Percentiles rank a stretch among this genome's conserved stretches.
Conservation (phyloP, 2,797 vertebrate species). For the Falco berigora region DNA sequence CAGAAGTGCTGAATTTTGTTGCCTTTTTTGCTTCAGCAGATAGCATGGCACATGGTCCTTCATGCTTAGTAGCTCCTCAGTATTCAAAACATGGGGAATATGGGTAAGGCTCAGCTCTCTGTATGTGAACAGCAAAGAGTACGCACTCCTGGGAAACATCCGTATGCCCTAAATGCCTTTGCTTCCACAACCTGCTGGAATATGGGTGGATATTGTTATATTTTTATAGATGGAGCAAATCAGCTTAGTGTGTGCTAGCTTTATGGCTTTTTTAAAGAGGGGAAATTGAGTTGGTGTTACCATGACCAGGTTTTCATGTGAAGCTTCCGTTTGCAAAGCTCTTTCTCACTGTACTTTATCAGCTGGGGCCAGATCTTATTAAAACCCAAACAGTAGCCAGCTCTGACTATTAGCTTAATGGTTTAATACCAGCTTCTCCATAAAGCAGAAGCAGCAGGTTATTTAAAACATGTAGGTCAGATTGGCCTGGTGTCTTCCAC, state of each 20-base stretch:
- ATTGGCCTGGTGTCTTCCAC: not conserved
- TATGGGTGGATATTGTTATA: not conserved
- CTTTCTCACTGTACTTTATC: not conserved
- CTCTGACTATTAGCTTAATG: constrained; percentile 25
- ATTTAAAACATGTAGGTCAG: constrained; percentile 43
- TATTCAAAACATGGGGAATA: not conserved
- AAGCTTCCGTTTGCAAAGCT: not conserved
- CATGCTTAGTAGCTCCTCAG: not conserved
- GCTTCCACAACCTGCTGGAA: not conserved
- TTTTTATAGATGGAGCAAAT: not conserved
- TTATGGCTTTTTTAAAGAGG: not conserved
- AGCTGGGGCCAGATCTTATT: not conserved
- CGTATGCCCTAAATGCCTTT: not conserved
- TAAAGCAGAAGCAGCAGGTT: constrained; percentile 3
- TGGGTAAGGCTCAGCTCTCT: not conserved
- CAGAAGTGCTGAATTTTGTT: not conserved
- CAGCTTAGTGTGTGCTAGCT: not conserved
- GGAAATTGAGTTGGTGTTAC: not conserved
- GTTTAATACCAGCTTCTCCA: constrained; percentile 33
- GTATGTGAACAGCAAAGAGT: not conserved
- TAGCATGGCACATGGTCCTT: not conserved
- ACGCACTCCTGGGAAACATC: not conserved
- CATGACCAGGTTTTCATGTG: not conserved
- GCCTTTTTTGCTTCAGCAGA: not conserved
- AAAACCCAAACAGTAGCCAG: constrained; percentile 2